Conservation (phyloP, 2,888 invertebrate genomes). For the Aspidiotus rigidus region DNA sequence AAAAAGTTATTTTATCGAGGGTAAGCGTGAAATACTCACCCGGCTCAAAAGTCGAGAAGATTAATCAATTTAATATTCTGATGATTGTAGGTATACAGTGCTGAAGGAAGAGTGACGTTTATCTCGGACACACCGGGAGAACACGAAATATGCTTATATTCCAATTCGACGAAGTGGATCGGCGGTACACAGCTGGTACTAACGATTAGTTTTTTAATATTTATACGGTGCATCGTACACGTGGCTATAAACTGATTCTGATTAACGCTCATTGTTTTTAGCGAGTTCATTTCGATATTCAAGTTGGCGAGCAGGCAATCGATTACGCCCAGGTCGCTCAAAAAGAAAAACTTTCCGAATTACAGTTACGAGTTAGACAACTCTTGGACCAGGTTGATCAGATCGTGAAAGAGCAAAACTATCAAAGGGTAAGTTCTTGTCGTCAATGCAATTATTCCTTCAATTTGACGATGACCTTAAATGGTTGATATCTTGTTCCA, state of each 20-base stretch:
- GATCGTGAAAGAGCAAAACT: slow-evolving; percentile 98
- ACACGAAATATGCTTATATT: slow-evolving; percentile 95
- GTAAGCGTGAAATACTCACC: slow-evolving; percentile 46
- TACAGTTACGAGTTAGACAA: slow-evolving; percentile 89
- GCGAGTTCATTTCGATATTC: slow-evolving; percentile 91
- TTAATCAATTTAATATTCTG: not conserved
- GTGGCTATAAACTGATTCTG: not conserved
- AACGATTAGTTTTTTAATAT: not conserved
- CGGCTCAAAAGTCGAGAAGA: not conserved
- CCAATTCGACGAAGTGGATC: slow-evolving; percentile 97
- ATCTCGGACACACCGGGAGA: slow-evolving; percentile 96
- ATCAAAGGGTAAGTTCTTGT: slow-evolving; percentile 68
- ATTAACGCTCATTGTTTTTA: slow-evolving; percentile 42
- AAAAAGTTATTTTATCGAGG: slow-evolving; percentile 82
- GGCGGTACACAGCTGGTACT: slow-evolving; percentile 84
- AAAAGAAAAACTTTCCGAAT: slow-evolving; percentile 90
- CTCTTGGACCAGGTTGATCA: slow-evolving; percentile 96
- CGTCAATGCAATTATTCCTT: not conserved
- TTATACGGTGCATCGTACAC: not conserved
- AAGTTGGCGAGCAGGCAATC: slow-evolving; percentile 97
- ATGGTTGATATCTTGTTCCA: slow-evolving; percentile 43
- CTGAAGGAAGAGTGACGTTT: slow-evolving; percentile 92
- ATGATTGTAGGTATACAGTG: slow-evolving; percentile 56
- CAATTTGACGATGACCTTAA: not conserved
- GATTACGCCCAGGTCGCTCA: slow-evolving; percentile 96